Evolutionary conservation across 2,113 vertebrate genomes (phyloP), one percentile per base, ranked within the genome.

Genomic region (Xenus cinereus): DNA sequence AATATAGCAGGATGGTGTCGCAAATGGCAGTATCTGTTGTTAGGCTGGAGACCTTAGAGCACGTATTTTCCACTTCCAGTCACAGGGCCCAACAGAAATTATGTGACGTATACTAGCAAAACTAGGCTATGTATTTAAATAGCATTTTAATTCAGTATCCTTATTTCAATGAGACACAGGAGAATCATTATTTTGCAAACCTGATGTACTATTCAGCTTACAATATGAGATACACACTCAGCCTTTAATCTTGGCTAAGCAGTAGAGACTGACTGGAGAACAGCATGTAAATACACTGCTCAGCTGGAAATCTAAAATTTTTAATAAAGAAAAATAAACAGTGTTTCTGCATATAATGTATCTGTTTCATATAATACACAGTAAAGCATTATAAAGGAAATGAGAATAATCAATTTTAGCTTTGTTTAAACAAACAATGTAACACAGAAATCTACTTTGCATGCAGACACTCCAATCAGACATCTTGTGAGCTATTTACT

Each of bases 271-370:
- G 46, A 45, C 59, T 63, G 26, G 17, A 54, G 62, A 89, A 46
- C 13, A 54, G 5, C 1, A 0, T 6, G 16, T 30, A 82, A 82
- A 60, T 48, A 82, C 6, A 37, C 12, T 45, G 7, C 39, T 88
- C 45, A 67, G 26, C 12, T 54, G n/a, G 37, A 84, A 93, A 77
- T 39, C 3, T 17, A 51, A 45, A 41, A 56, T 53, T 83, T 63
- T n/a, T 79, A 90, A 93, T 78, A 57, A 54, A 46, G 81, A 89
- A 85, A 72, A 93, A 21, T 26, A 84, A 91, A 66, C 20, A 48
- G 4, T 53, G 4, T 7, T 82, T 87, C 20, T 83, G 10, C 12
- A 18, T 57, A 30, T 53, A 51, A 56, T 68, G 2, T 79, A 28
- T 80, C 68, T 79, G 9, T 89, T 97, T 93, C 50, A 50, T 76